These are phyloP conservation scores for Anthophora plumipes DNA, from an alignment of 2,888 invertebrate genomes.

Conservation along the genomic window DNA sequence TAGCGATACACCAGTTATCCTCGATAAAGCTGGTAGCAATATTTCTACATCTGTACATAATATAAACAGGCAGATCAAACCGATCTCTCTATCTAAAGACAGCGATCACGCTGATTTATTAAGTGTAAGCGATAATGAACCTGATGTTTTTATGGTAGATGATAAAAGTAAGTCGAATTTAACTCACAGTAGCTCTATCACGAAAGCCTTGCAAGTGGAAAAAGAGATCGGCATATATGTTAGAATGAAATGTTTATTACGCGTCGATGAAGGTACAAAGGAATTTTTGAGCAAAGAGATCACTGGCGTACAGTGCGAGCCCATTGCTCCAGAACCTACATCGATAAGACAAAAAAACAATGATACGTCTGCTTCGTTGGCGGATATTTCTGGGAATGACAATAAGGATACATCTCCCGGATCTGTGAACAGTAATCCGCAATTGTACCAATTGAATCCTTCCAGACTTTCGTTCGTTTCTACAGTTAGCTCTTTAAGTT, in stretches of 20 bases:
- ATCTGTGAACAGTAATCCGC: conserved; percentile 78
- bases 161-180: conserved; percentile 68
- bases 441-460: conserved; percentile 70
- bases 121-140: conserved; percentile 79
- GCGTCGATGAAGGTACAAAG: conserved; percentile 78
- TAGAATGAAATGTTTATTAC: conserved; percentile 77
- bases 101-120: conserved; percentile 69
- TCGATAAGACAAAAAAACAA: conserved; percentile 65
- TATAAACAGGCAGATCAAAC: conserved; percentile 46
- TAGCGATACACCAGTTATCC: conserved; percentile 49
- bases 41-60: conserved; percentile 1
- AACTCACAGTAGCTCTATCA: conserved; percentile 57
- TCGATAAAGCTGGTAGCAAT: conserved; percentile 36
- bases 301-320: conserved; percentile 75
- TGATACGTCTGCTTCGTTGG: conserved; percentile 76
- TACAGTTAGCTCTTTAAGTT: conserved; percentile 78
- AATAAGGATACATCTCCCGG: conserved; percentile 80
- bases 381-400: conserved; percentile 81
- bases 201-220: conserved; percentile 72
- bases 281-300: conserved; percentile 77
- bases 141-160: conserved; percentile 72
- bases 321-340: conserved; percentile 50
- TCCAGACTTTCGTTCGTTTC: conserved; percentile 78
- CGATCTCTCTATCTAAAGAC: conserved; percentile 45
- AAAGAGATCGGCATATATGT: conserved; percentile 77